These are phyloP conservation scores for Crenuchus spilurus DNA, from an alignment of 2,797 vertebrate genomes.

Conservation along the genomic window DNA sequence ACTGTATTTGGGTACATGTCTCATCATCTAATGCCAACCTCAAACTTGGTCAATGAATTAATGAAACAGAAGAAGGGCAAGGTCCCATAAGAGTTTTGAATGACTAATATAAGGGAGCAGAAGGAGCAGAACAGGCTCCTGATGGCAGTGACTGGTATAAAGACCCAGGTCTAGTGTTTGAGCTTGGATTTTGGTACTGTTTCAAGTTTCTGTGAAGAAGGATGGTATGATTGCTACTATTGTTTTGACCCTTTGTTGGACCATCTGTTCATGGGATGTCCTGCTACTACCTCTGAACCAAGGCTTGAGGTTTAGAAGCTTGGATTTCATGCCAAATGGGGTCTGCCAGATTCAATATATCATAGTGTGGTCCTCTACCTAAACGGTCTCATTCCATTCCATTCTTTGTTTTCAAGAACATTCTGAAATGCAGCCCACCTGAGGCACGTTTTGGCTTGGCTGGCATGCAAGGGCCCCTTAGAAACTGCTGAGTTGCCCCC, in stretches of 20 bases:
- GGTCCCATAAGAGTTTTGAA: background rate
- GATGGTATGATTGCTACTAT: background rate
- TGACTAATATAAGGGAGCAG: background rate
- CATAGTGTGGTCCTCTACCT: background rate
- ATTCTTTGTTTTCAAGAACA: background rate
- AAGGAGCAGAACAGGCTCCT: background rate
- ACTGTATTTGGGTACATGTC: too few species aligned
- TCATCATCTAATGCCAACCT: background rate
- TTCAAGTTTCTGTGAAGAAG: background rate
- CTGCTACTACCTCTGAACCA: background rate
- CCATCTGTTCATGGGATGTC: background rate
- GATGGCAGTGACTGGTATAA: background rate
- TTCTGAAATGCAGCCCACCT: background rate
- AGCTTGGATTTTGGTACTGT: background rate
- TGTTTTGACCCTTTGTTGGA: background rate
- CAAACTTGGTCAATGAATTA: background rate
- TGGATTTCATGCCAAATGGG: background rate
- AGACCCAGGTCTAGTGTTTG: background rate
- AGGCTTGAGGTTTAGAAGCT: background rate
- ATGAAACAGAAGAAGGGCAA: background rate
- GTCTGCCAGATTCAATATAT: conserved; percentile 1
- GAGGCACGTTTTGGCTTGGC: conserved; percentile 7
- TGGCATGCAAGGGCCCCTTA: background rate
- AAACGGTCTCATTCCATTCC: conserved; percentile 1
- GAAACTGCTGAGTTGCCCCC: conserved; percentile 22